These are phyloP conservation scores for Cantharis rustica DNA, from an alignment of 2,888 invertebrate genomes.

Conservation along the genomic window DNA sequence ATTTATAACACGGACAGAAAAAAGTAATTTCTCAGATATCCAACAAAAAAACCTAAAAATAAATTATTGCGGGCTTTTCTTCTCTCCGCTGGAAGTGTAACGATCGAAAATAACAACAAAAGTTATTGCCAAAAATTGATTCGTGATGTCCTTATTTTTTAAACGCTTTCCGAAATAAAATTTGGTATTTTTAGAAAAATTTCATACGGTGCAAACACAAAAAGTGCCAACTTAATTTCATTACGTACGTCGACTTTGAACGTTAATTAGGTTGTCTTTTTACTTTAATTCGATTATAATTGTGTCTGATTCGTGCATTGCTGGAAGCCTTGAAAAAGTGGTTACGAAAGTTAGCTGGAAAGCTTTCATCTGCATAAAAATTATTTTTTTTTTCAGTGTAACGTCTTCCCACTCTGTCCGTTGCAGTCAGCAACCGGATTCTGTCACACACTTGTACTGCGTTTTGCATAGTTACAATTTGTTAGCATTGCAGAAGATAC, in stretches of 20 bases:
- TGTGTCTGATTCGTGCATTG: not conserved
- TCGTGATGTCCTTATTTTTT: not conserved
- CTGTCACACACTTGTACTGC: no score
- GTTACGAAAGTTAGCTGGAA: not conserved
- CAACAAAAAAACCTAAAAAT: not conserved
- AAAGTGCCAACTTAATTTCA: not conserved
- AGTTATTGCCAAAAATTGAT: conserved; percentile 13
- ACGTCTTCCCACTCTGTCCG: no score
- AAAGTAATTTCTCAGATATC: not conserved
- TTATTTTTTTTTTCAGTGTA: not conserved
- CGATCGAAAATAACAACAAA: conserved; percentile 22
- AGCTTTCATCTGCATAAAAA: not conserved
- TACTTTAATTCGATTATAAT: not conserved
- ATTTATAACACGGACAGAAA: not conserved
- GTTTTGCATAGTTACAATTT: no score
- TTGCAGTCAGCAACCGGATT: not conserved
- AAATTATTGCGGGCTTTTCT: conserved; percentile 5
- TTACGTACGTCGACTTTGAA: not conserved
- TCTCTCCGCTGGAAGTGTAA: conserved; percentile 4
- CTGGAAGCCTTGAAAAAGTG: not conserved
- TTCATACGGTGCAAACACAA: not conserved
- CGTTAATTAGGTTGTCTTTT: not conserved
- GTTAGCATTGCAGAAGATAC: not conserved
- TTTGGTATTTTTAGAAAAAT: not conserved
- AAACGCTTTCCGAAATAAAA: not conserved